Conservation (phyloP, 1,140 invertebrate species). For the Drosophila nannoptera region DNA sequence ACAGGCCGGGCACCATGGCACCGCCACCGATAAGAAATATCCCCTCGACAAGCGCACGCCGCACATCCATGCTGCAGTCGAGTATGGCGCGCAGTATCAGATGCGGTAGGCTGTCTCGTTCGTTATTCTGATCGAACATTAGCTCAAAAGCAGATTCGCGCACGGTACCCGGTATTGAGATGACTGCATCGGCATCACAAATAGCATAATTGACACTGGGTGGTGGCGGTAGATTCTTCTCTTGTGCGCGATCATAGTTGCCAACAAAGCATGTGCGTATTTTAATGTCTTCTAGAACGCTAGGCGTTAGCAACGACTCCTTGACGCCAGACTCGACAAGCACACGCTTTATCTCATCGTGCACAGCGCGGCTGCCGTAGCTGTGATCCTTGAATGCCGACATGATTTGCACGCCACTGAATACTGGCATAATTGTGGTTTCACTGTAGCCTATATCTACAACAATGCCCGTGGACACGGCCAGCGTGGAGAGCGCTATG, state of each 20-base stretch:
- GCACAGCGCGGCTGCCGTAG: slow-evolving; percentile 84
- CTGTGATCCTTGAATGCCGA: slow-evolving; percentile 89
- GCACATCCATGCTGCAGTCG: slow-evolving; percentile 88
- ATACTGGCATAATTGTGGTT: slow-evolving; percentile 89
- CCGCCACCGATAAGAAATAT: slow-evolving; percentile 92
- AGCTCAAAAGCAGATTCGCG: slow-evolving; percentile 90
- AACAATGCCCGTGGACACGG: slow-evolving; percentile 88
- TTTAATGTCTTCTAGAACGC: slow-evolving; percentile 86
- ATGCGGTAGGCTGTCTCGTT: slow-evolving; percentile 90
- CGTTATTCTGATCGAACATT: slow-evolving; percentile 91
- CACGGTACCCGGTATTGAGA: slow-evolving; percentile 84
- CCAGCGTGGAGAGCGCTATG: slow-evolving; percentile 88
- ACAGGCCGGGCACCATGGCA: slow-evolving; percentile 88
- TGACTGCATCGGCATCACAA: slow-evolving; percentile 81
- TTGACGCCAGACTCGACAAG: slow-evolving; percentile 79
- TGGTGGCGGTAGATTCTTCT: slow-evolving; percentile 80
- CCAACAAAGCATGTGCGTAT: slow-evolving; percentile 91
- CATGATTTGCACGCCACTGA: slow-evolving; percentile 90
- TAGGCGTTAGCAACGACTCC: slow-evolving; percentile 80
- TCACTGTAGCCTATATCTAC: slow-evolving; percentile 93
- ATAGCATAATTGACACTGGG: slow-evolving; percentile 87
- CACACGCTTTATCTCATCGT: slow-evolving; percentile 80
- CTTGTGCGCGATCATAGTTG: slow-evolving; percentile 84
- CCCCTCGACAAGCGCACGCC: slow-evolving; percentile 87
- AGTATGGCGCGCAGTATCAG: slow-evolving; percentile 90